Base-by-base conservation (phyloP, 2,113 vertebrate genomes). In the Vicugna pacos region DNA sequence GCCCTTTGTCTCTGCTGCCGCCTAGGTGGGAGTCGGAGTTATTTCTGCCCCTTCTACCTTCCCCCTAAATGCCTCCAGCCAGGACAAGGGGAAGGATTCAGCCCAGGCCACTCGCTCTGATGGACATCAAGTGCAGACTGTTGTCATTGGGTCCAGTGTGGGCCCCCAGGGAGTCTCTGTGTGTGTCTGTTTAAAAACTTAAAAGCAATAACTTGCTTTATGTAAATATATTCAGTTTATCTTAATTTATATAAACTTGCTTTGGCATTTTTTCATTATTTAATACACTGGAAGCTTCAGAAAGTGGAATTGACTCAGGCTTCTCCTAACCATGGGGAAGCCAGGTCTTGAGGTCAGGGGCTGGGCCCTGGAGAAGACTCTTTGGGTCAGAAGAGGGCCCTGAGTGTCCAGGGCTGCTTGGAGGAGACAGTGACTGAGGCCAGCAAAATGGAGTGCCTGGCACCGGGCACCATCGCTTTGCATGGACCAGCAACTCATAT, bases 391-490 rank as follows among this genome's bases (percentile, higher is more conserved):
- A 60, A 79, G 56, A 85, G 82, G 32, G 77, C 12, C 16, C 17
- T 19, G 32, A 17, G 17, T 60, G 38, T 35, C 6, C 58, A 62
- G 42, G 26, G 35, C 54, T 58, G 16, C 32, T 30, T 30, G 28
- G 22, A 62, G 42, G 79, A 38, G 38, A 48, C 19, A n/a, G 5
- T 38, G 20, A 15, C 64, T 7, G 73, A 73, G n/a, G 62, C 15
- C 46, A 17, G 28, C 1, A 6, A 2, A 8, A 42, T 6, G 5
- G 46, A 26, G 2, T 22, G 8, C n/a, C 13, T 7, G 26, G 19
- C 7, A 8, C 6, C 16, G 5, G 11, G 8, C 14, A 48, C 8
- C 80, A 9, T 48, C 2, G 24, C 46, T 32, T 73, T 3, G 28
- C 5, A 12, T 1, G 5, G 15, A 10, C 20, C 60, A 65, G 14